Percentiles rank a stretch among this genome's conserved stretches.
phyloP scores from a whole-genome alignment of 2,113 vertebrate species.

The Crypturellus undulatus region DNA sequence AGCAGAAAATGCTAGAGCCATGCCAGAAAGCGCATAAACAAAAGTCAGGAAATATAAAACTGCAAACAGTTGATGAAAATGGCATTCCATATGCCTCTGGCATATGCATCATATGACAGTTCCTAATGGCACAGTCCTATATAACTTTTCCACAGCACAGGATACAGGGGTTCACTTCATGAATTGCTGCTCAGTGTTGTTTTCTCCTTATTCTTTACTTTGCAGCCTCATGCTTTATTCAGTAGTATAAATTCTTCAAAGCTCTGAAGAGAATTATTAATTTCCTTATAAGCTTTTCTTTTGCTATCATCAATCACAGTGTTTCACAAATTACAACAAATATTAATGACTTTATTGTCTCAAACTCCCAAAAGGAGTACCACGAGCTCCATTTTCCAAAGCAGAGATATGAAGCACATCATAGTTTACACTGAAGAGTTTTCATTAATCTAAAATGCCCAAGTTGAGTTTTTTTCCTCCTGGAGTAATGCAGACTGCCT shows the following conservation, averaged over 20 bases:
- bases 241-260: background rate
- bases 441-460: background rate
- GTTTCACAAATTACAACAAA: background rate
- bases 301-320: background rate
- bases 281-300: background rate
- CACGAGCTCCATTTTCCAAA: background rate
- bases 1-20: background rate
- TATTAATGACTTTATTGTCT: background rate
- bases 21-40: background rate
- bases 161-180: background rate
- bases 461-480: background rate
- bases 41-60: background rate
- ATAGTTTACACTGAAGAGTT: background rate
- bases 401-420: background rate
- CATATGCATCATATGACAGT: background rate
- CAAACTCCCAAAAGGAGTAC: background rate
- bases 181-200: background rate
- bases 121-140: background rate
- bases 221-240: background rate
- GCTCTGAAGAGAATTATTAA: background rate
- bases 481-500: background rate
- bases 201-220: background rate
- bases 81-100: background rate
- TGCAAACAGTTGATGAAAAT: background rate
- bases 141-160: background rate